Evolutionary conservation across 2,113 vertebrate species (phyloP).

Genomic region (Casuarius casuarius): DNA sequence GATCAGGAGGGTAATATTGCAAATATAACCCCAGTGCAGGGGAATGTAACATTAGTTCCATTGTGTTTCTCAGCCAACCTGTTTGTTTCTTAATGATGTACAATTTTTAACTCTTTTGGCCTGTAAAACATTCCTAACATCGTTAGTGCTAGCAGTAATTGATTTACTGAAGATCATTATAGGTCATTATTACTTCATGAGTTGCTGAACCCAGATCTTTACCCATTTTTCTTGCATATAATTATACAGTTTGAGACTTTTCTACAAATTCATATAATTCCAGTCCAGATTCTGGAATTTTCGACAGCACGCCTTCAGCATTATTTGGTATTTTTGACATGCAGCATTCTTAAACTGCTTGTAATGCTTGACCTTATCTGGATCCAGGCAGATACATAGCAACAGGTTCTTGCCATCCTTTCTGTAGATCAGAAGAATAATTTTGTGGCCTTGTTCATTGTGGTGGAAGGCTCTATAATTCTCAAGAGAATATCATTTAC

Average conservation of each 20-base stretch:
- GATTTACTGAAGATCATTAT: neutral
- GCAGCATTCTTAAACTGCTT: neutral
- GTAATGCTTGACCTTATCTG: neutral
- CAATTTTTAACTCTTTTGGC: neutral
- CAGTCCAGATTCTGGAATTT: neutral
- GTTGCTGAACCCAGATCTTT: neutral
- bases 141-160: neutral
- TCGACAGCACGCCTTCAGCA: neutral
- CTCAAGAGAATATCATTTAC: neutral
- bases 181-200: neutral
- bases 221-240: neutral
- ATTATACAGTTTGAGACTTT: neutral
- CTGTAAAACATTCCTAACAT: neutral
- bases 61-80: neutral
- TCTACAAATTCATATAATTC: neutral
- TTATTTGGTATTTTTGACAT: neutral
- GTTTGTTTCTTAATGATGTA: neutral
- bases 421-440: neutral
- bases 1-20: neutral
- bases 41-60: fast-evolving
- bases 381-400: fast-evolving
- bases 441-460: neutral
- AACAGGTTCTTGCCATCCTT: neutral
- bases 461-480: neutral
- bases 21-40: neutral